phyloP scores from a whole-genome alignment of 2,797 vertebrate species.

The Danio aesculapii region DNA sequence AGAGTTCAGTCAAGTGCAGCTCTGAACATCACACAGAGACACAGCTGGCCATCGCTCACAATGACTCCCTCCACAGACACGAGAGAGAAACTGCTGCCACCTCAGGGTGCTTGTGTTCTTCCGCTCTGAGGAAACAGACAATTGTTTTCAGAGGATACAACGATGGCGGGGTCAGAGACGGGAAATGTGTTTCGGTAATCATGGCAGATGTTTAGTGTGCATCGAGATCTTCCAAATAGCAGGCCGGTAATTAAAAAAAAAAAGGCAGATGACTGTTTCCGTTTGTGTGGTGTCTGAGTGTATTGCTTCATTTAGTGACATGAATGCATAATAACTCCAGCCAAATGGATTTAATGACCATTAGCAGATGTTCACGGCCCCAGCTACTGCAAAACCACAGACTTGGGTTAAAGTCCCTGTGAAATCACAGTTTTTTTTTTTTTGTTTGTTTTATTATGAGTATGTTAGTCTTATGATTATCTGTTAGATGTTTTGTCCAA shows the following conservation, averaged over 20 bases:
- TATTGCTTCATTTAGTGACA: conserved; percentile 37
- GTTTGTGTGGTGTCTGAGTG: conserved; percentile 21
- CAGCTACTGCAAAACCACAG: conserved; percentile 6
- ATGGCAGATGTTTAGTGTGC: conserved; percentile 74
- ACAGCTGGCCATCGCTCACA: conserved; percentile 34
- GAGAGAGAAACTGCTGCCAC: conserved; percentile 52
- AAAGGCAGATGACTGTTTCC: conserved; percentile 27
- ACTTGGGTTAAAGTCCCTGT: background rate
- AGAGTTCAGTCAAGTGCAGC: conserved; percentile 42
- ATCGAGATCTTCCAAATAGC: conserved; percentile 66
- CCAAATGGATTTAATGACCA: conserved; percentile 48
- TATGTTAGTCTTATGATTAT: too few relatives aligned
- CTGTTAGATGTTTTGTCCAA: too few relatives aligned
- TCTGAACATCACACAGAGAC: conserved; percentile 43
- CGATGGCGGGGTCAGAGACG: conserved; percentile 68
- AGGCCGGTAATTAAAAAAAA: conserved; percentile 31
- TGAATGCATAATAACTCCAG: conserved; percentile 40
- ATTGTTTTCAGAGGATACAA: conserved; percentile 63
- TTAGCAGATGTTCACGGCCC: conserved; percentile 46
- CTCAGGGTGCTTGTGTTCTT: conserved; percentile 60
- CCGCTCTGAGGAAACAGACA: conserved; percentile 67
- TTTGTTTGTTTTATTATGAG: too few relatives aligned
- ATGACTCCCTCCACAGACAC: conserved; percentile 8
- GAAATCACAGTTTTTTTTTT: too few relatives aligned
- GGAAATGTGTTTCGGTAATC: conserved; percentile 77